Evolutionary conservation across 1,140 invertebrate genomes (phyloP), one percentile per base, ranked within the genome.

Genomic region (Daktulosphaira vitifoliae): DNA sequence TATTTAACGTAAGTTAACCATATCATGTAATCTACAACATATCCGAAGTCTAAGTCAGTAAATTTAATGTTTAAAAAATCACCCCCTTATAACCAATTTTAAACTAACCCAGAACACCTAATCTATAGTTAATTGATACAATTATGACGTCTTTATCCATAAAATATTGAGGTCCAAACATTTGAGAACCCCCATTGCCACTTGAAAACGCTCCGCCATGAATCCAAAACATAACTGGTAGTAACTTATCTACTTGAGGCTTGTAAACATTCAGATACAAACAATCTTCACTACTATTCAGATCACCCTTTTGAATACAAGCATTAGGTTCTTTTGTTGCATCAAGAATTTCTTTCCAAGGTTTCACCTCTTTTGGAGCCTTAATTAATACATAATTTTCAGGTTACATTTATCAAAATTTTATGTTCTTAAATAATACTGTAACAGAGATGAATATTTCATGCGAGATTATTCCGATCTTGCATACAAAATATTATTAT

Each of bases 71-170:
- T n/a, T n/a, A 39, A 39, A 39, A 39, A 39, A 39, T 39, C 38
- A 39, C 8, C 38, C 38, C n/a, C n/a, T 8, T 39, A n/a, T 39
- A n/a, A n/a, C n/a, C n/a, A n/a, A n/a, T n/a, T n/a, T n/a, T 6
- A 56, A 23, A 56, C 49, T 51, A 25, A 70, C 72, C 72, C n/a
- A 73, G 66, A 42, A 50, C 71, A 71, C 71, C 71, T 2, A 86
- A 71, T 65, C 87, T 78, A 73, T 88, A 89, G 72, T 88, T 87
- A 1, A 86, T 73, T 2, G 81, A 81, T 0, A 89, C 83, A 1
- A 87, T 54, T 6, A 89, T 74, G 0, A 87, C 73, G 52, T 81
- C 79, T 71, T 85, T 75, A 23, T 77, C 69, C 62, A 76, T 75
- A 50, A 78, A 71, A 67, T 77, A 66, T 18, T 54, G 25, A 1